Percentiles rank a stretch among this genome's conserved stretches.
These are phyloP conservation scores for Potamarius usumacintae DNA, from an alignment of 2,113 vertebrate species.

Conservation along the genomic window DNA sequence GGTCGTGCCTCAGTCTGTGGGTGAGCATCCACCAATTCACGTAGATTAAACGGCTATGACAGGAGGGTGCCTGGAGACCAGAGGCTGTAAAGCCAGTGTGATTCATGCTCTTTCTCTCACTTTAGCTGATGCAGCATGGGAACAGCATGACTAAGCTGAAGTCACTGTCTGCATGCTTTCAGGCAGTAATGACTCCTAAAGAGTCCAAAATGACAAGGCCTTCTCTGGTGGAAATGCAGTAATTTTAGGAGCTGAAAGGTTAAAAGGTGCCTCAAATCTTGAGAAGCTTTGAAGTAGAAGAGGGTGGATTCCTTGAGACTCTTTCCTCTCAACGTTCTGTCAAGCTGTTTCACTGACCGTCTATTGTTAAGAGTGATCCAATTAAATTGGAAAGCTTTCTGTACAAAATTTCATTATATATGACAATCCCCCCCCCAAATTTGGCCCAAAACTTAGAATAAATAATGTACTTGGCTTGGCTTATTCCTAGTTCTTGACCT, in stretches of 20 bases:
- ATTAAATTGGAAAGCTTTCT: neutral
- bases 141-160: slow-evolving; percentile 35
- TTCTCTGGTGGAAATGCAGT: slow-evolving; percentile 1
- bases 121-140: neutral
- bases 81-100: slow-evolving; percentile 6
- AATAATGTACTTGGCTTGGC: neutral
- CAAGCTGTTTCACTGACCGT: neutral
- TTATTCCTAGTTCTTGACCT: neutral
- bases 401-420: neutral
- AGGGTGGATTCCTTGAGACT: neutral
- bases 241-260: slow-evolving; percentile 8
- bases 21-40: slow-evolving; percentile 63
- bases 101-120: slow-evolving; percentile 19
- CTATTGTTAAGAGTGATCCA: neutral
- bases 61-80: neutral
- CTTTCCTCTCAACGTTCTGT: too few species aligned
- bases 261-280: slow-evolving; percentile 8
- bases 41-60: slow-evolving; percentile 29
- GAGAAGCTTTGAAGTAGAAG: slow-evolving; percentile 15
- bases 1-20: slow-evolving; percentile 72
- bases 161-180: slow-evolving; percentile 39
- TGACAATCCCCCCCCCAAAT: neutral
- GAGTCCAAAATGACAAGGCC: slow-evolving; percentile 36
- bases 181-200: slow-evolving; percentile 39
- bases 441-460: neutral